Evolutionary conservation across 2,797 vertebrate genomes (phyloP), one percentile per base, ranked within the genome.

Genomic region (Podarcis lilfordi): DNA sequence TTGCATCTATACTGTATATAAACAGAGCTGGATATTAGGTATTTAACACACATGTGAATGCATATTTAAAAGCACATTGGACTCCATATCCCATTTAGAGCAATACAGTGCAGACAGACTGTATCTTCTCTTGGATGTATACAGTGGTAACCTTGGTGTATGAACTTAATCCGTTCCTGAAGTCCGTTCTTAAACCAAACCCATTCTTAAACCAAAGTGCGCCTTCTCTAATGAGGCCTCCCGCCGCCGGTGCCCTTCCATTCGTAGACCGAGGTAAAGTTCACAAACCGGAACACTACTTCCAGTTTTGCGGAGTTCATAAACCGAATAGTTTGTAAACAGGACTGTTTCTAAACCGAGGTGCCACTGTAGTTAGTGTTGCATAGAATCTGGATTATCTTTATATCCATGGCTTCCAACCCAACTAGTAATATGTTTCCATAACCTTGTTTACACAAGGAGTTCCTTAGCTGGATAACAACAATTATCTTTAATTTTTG

Each of bases 1-100:
- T 89, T n/a, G 82, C 11, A 55, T 43, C 89, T 35, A 86, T 80
- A 68, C 78, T 7, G 71, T 88, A 77, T 45, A 84, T 87, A 88
- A 88, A 84, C 35, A 89, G 86, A 92, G 74, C 86, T 79, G 75
- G 80, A 82, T 72, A 86, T 13, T 35, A 19, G 5, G 17, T 19
- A 17, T 50, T 55, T 15, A 35, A 35, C 71, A 72, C 32, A 15
- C 5, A 72, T 35, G 32, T 32, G n/a, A 13, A 71, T 15, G 3
- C 29, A 72, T 32, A 35, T 72, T 10, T 35, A 35, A 74, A 35
- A 74, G 71, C 32, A 74, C 15, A 35, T 19, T 19, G 15, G 32
- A 74, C 32, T 74, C n/a, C n/a, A 35, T 32, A 5, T 72, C 71
- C 71, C n/a, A 19, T 35, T 74, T 17, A 74, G 15, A 74, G 32